Conservation (phyloP, 2,888 invertebrate species). For the Lapara coniferarum region DNA sequence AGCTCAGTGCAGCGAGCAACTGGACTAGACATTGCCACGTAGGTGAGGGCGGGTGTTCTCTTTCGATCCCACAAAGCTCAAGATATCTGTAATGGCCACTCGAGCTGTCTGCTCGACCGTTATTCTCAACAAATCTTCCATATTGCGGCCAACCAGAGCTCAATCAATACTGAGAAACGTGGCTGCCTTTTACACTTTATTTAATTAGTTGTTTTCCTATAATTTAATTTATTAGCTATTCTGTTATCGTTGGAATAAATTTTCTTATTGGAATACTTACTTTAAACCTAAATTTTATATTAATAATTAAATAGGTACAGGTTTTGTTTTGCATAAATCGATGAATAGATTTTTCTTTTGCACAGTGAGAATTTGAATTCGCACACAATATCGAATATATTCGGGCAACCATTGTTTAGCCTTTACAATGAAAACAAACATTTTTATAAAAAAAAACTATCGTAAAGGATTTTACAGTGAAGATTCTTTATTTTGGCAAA, state of each 20-base stretch:
- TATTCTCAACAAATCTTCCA: conserved; percentile 78
- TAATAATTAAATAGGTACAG: neutral
- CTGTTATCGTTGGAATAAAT: conserved; percentile 1
- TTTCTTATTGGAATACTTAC: conserved; percentile 30
- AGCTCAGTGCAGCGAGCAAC: conserved; percentile 50
- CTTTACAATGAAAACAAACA: neutral
- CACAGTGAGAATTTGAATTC: neutral
- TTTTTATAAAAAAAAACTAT: too few species aligned
- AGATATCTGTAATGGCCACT: conserved; percentile 81
- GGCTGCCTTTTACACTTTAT: conserved; percentile 14
- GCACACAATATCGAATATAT: neutral
- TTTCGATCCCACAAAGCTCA: conserved; percentile 66
- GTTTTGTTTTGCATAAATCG: conserved; percentile 19
- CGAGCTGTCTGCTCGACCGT: conserved; percentile 75
- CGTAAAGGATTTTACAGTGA: too few species aligned
- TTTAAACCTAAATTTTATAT: conserved; percentile 4
- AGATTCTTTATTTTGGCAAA: too few species aligned
- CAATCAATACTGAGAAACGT: conserved; percentile 65
- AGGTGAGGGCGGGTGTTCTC: conserved; percentile 63
- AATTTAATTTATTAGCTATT: neutral
- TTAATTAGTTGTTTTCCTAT: conserved; percentile 4
- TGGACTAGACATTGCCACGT: conserved; percentile 54
- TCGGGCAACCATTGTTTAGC: neutral
- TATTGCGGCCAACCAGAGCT: conserved; percentile 69
- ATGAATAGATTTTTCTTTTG: conserved; percentile 11